Conservation (phyloP, 2,888 invertebrate genomes). For the Dorcus parallelipipedus region DNA sequence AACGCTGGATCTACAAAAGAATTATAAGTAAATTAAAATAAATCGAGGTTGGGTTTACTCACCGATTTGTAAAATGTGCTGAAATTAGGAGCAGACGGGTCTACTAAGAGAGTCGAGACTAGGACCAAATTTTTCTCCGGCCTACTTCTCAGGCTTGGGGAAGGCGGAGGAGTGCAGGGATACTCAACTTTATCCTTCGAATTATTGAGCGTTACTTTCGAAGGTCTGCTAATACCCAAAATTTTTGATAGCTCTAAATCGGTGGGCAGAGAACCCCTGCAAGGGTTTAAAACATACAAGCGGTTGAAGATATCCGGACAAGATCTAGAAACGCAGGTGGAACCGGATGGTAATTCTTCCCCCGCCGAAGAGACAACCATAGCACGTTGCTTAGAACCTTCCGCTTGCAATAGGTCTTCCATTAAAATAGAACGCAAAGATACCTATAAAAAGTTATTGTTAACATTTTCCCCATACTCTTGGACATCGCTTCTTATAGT, state of each 20-base stretch:
- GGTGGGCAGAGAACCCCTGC: slow-evolving; percentile 57
- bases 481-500: no score
- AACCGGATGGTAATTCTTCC: slow-evolving; percentile 42
- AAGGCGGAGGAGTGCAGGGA: slow-evolving; percentile 63
- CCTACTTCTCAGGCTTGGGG: slow-evolving; percentile 56
- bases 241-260: slow-evolving; percentile 55
- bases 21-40: slow-evolving; percentile 36
- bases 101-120: slow-evolving; percentile 65
- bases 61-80: slow-evolving; percentile 60
- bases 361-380: slow-evolving; percentile 73
- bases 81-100: slow-evolving; percentile 64
- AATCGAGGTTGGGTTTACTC: slow-evolving; percentile 22
- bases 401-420: slow-evolving; percentile 82
- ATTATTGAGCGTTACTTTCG: not conserved
- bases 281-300: slow-evolving; percentile 31
- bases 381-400: slow-evolving; percentile 75
- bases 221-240: slow-evolving; percentile 35
- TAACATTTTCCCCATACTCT: no score
- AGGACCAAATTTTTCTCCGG: slow-evolving; percentile 69
- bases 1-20: slow-evolving; percentile 56
- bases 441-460: slow-evolving; percentile 50
- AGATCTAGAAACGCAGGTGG: slow-evolving; percentile 69
- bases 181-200: slow-evolving; percentile 38
- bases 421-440: slow-evolving; percentile 81
- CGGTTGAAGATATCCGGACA: slow-evolving; percentile 68